Evolutionary conservation across 2,888 invertebrate genomes (phyloP).

Genomic region (Pecten maximus): DNA sequence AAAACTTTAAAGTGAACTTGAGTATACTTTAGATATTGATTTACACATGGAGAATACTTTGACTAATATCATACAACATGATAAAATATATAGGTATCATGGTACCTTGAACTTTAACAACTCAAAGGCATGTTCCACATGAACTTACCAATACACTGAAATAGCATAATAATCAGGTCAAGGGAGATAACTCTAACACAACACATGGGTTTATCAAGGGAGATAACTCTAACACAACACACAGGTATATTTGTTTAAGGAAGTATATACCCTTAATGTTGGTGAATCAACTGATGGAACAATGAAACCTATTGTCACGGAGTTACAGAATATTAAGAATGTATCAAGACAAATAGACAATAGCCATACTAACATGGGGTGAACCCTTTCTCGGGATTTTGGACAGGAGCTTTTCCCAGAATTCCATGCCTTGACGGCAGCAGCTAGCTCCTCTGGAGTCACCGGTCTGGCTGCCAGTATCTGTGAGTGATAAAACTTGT

Average conservation of each 20-base stretch:
- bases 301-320: no score
- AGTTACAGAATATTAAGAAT: no score
- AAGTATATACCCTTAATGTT: not conserved
- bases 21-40: no score
- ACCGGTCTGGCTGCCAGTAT: slow-evolving; percentile 43
- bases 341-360: not conserved
- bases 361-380: slow-evolving; percentile 73
- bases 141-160: no score
- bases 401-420: slow-evolving; percentile 62
- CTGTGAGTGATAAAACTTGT: not conserved
- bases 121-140: no score
- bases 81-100: no score
- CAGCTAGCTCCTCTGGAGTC: slow-evolving; percentile 68
- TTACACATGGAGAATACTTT: no score
- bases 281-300: no score
- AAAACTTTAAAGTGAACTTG: no score
- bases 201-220: not conserved
- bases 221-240: not conserved
- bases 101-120: no score
- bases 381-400: slow-evolving; percentile 62
- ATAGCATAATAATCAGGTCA: no score
- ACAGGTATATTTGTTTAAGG: not conserved
- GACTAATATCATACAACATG: no score
- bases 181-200: not conserved
- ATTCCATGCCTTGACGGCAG: slow-evolving; percentile 69